Evolutionary conservation across 2,888 invertebrate genomes (phyloP).

Genomic region (Scotopteryx bipunctaria): DNA sequence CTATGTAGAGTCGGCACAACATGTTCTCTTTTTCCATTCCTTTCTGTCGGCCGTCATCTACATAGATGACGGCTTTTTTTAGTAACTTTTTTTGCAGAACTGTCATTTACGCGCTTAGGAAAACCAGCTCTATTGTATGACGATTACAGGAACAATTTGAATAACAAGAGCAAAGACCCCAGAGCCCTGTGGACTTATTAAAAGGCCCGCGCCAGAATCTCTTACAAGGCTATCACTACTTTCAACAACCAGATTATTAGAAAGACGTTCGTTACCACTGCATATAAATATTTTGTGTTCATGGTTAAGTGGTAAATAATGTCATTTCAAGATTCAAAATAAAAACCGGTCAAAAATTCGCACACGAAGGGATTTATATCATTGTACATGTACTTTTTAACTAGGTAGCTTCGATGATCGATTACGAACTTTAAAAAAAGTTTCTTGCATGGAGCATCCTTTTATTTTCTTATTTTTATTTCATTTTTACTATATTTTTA

Average conservation of each 20-base stretch:
- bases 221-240: constrained; percentile 30
- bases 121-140: constrained; percentile 46
- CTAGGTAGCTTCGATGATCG: too few species aligned
- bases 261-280: constrained; percentile 33
- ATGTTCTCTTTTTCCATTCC: too few species aligned
- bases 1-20: too few species aligned
- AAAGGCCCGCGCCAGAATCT: neutral
- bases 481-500: too few species aligned
- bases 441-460: too few species aligned
- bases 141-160: constrained; percentile 49
- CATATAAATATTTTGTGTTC: neutral
- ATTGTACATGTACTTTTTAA: too few species aligned
- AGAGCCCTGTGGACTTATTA: constrained; percentile 55
- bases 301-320: neutral
- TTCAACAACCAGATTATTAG: constrained; percentile 19
- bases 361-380: too few species aligned
- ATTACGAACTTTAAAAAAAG: too few species aligned
- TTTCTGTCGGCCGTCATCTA: too few species aligned
- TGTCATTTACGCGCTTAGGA: constrained; percentile 6
- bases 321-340: neutral
- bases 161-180: constrained; percentile 45
- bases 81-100: constrained; percentile 10
- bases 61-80: too few species aligned
- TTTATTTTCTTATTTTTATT: too few species aligned
- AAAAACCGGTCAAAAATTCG: too few species aligned